These are phyloP conservation scores for Fragum sueziense DNA, from an alignment of 2,888 invertebrate species.

Conservation along the genomic window DNA sequence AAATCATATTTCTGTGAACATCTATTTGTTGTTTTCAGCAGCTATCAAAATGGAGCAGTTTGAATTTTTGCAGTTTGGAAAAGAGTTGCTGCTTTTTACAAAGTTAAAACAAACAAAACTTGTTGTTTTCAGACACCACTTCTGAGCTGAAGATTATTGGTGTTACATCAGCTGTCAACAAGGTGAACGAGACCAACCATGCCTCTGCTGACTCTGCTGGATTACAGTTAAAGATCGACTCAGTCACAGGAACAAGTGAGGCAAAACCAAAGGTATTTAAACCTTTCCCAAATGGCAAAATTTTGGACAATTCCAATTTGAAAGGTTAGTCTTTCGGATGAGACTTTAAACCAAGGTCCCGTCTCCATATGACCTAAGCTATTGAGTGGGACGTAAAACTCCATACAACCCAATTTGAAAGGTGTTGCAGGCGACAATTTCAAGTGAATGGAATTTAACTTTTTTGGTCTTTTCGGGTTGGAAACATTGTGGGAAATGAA, in stretches of 20 bases:
- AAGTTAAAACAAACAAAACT: too few relatives aligned
- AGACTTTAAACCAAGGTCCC: too few relatives aligned
- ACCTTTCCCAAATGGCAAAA: too few relatives aligned
- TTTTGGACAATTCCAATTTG: too few relatives aligned
- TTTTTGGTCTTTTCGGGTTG: too few relatives aligned
- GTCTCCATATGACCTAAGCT: too few relatives aligned
- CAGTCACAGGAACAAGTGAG: neutral
- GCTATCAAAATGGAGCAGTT: neutral
- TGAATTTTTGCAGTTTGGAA: neutral
- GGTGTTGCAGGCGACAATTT: too few relatives aligned
- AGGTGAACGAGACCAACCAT: slow-evolving; percentile 30
- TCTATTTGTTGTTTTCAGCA: neutral
- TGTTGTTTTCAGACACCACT: neutral
- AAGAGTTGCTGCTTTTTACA: neutral
- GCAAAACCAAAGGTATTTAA: slow-evolving; percentile 7
- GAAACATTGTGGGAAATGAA: too few relatives aligned
- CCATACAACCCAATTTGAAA: too few relatives aligned
- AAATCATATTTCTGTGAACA: neutral
- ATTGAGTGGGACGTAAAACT: too few relatives aligned
- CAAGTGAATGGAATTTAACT: too few relatives aligned
- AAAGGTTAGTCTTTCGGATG: too few relatives aligned
- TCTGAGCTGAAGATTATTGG: slow-evolving; percentile 43
- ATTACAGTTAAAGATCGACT: neutral
- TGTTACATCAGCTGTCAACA: slow-evolving; percentile 44
- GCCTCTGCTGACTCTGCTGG: neutral